A percentile compares a stretch with the other conserved stretches of the same genome.
These are phyloP conservation scores for Cephalopterus ornatus DNA, from an alignment of 2,113 vertebrate genomes.

Conservation along the genomic window DNA sequence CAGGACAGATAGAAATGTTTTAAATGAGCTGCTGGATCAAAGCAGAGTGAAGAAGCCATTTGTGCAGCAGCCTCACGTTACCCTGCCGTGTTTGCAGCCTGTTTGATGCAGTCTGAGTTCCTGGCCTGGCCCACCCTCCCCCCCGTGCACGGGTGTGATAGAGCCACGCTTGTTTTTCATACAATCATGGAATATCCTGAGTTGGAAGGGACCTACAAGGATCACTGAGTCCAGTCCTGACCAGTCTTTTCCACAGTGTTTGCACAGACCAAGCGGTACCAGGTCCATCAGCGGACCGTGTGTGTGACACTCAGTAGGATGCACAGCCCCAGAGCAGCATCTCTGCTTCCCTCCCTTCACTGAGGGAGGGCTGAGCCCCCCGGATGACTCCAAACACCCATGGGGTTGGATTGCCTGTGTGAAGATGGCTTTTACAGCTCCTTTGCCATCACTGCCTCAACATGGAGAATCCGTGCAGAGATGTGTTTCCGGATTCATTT, in stretches of 20 bases:
- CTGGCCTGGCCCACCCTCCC: not conserved
- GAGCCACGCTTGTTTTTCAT: not conserved
- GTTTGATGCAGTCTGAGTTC: rapidly evolving
- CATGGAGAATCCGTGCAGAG: rapidly evolving
- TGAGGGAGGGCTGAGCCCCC: too few relatives aligned
- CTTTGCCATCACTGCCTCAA: not conserved
- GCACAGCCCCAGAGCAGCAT: not conserved
- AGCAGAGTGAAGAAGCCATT: not conserved
- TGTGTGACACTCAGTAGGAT: rapidly evolving
- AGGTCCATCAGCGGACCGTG: not conserved
- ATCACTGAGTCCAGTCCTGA: rapidly evolving
- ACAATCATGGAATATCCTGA: not conserved
- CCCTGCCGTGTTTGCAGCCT: not conserved
- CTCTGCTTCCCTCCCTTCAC: not conserved
- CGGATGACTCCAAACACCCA: rapidly evolving
- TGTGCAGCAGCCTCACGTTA: not conserved
- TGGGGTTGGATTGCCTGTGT: rapidly evolving
- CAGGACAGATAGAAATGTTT: not conserved
- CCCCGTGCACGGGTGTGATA: rapidly evolving
- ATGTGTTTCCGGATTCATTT: not conserved
- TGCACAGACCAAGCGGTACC: too few relatives aligned
- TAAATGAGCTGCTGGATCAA: not conserved
- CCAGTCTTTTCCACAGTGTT: rapidly evolving
- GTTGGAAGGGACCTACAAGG: not conserved
- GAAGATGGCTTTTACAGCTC: not conserved